Percentiles rank a stretch among this genome's conserved stretches.
Conservation (phyloP, 2,113 vertebrate species). For the Cyanoderma ruficeps region DNA sequence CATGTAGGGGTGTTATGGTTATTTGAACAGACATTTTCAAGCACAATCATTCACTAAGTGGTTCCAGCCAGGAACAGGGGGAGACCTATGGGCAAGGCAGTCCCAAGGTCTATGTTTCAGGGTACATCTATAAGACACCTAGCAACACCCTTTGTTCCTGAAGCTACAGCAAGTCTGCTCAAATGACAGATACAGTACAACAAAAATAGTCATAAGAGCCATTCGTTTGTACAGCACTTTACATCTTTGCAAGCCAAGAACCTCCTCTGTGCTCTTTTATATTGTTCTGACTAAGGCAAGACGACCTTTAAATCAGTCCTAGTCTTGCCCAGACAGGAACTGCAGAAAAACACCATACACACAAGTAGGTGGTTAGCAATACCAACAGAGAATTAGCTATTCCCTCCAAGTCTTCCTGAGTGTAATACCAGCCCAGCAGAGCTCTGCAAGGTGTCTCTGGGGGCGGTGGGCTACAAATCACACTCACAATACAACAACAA, state of each 20-base stretch:
- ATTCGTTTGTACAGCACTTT: not conserved
- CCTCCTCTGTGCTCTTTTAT: not conserved
- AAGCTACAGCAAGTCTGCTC: not conserved
- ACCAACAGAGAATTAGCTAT: not conserved
- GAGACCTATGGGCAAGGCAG: not conserved
- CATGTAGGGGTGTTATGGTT: rapidly evolving
- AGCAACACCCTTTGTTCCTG: not conserved
- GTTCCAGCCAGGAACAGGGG: not conserved
- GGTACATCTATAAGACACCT: not conserved
- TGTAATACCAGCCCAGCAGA: not conserved
- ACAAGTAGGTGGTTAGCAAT: not conserved
- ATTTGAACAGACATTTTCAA: not conserved
- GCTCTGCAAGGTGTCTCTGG: not conserved
- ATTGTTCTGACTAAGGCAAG: slow-evolving; percentile 11
- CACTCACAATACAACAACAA: not conserved
- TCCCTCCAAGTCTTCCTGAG: not conserved
- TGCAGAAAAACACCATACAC: not conserved
- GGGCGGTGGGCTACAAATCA: not conserved
- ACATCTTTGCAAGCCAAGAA: not conserved
- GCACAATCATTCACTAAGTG: not conserved
- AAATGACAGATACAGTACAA: not conserved
- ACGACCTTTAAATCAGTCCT: slow-evolving; percentile 18
- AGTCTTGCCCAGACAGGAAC: slow-evolving; percentile 4
- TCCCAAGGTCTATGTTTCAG: not conserved
- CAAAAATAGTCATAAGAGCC: not conserved